Conservation (phyloP, 1,140 invertebrate genomes). For the Mesaphorura yosii region DNA sequence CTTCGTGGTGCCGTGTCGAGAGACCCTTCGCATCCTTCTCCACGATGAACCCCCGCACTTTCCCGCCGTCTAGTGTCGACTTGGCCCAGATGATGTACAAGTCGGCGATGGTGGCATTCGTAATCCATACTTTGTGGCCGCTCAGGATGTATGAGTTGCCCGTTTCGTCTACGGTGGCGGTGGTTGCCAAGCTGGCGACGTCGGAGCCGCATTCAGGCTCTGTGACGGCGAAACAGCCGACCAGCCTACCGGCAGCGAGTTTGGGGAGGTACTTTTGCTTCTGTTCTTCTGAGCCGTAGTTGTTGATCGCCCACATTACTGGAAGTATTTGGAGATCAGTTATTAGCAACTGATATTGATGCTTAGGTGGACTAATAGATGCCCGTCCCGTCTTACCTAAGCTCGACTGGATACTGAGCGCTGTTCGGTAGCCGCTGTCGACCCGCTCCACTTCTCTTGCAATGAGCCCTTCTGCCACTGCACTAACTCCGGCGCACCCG, state of each 20-base stretch:
- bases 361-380: conserved; percentile 83
- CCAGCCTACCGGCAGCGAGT: conserved; percentile 67
- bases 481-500: conserved; percentile 87
- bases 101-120: conserved; percentile 89
- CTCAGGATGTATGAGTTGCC: conserved; percentile 56
- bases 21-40: conserved; percentile 76
- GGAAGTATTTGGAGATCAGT: too few species aligned
- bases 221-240: conserved; percentile 95
- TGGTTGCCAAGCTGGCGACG: conserved; percentile 75
- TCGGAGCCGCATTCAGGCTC: conserved; percentile 98
- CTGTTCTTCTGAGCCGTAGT: conserved; percentile 74
- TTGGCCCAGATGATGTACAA: conserved; percentile 84
- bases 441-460: conserved; percentile 84
- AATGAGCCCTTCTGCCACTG: conserved; percentile 90
- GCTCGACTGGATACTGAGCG: conserved; percentile 96
- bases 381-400: too few species aligned
- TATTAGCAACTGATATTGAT: background rate
- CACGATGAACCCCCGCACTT: conserved; percentile 85
- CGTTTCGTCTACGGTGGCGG: conserved; percentile 49
- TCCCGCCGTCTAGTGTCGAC: conserved; percentile 57
- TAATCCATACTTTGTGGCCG: conserved; percentile 63
- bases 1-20: conserved; percentile 87
- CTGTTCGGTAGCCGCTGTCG: conserved; percentile 78
- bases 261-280: conserved; percentile 81
- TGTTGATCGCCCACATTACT: conserved; percentile 30